Evolutionary conservation across 1,140 invertebrate species (phyloP), one percentile per base, ranked within the genome.

Genomic region (Drosophila parvula): DNA sequence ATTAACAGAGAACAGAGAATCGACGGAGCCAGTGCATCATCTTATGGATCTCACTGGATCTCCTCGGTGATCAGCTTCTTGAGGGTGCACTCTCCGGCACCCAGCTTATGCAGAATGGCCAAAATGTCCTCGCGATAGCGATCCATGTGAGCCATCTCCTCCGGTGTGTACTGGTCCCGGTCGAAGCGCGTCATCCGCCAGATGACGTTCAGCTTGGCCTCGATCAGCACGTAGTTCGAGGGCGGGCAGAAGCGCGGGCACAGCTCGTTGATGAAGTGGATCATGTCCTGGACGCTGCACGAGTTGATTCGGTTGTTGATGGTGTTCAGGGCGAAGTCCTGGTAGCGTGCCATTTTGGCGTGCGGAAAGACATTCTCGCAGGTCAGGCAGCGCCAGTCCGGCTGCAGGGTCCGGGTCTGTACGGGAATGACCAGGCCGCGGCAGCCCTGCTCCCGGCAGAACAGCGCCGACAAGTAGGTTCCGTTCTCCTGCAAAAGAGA

Each of bases 11-110:
- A 28, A 2, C 4, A 4, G 45, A 27, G 5, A 32, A 36, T 36
- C 34, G 22, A 5, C 10, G 16, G 28, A 14, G 32, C n/a, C 47
- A 45, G 27, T 7, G 40, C 40, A 62, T n/a, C 60, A 32, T 28
- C 44, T n/a, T n/a, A n/a, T 14, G 12, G 14, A 40, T 14, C 30
- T 79, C 60, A 86, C 57, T 81, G 77, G 36, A 90, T 92, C 64
- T 92, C 85, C 61, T 88, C 83, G 18, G 74, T 91, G 18, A 92
- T 91, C n/a, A 92, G 79, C 69, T 89, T 93, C 89, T 92, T 92
- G 16, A 93, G 79, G 58, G 92, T 93, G 68, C 91, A 92, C 64
- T 92, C 85, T n/a, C 93, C 93, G 11, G 91, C 90, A 10, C 84
- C 81, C 14, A 93, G 71, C 67, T 88, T 90, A 51, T 92, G 81